Base-by-base conservation (phyloP, 2,888 invertebrate genomes). In the Dioctria rufipes region DNA sequence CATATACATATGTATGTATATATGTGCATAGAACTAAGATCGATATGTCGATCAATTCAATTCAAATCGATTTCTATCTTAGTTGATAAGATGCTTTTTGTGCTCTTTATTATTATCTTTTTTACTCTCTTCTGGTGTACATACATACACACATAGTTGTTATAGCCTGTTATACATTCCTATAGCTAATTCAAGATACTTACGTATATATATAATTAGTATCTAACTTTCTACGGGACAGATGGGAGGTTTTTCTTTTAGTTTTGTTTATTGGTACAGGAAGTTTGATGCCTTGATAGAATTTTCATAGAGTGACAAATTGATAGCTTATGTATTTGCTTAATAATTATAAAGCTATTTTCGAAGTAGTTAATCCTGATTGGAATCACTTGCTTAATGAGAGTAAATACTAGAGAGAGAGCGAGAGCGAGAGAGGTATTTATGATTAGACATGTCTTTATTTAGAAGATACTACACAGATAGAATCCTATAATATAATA, bases 231-330 rank as follows among this genome's bases (percentile, higher is more conserved):
- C 58, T 58, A 5, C 8, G 13, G 61, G 25, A 25, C 25, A 58
- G 42, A 9, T 46, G 13, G 8, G n/a, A 8, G 9, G 5, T 9
- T 43, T 42, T 54, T 11, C 61, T 3, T 58, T 60, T 13, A 73
- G 60, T n/a, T 25, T 4, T 4, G 9, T 60, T 25, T 60, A 75
- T 75, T 49, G 25, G 58, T 60, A 46, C 43, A 75, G 75, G 75
- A 75, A 75, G 60, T 61, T 60, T 75, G 37, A 75, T 42, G 61
- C 60, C 61, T 25, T 75, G 75, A 75, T 60, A 42, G 61, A 60
- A 75, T 75, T 42, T 61, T 58, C 75, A 75, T 75, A 58, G 60
- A 61, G 61, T 75, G 75, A 60, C 75, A 75, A 75, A 75, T 75
- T 75, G 75, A 43, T 60, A 75, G 75, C 37, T 6, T 60, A 75